Evolutionary conservation across 2,797 vertebrate species (phyloP), one percentile per base, ranked within the genome.

Genomic region (Margarornis squamiger): DNA sequence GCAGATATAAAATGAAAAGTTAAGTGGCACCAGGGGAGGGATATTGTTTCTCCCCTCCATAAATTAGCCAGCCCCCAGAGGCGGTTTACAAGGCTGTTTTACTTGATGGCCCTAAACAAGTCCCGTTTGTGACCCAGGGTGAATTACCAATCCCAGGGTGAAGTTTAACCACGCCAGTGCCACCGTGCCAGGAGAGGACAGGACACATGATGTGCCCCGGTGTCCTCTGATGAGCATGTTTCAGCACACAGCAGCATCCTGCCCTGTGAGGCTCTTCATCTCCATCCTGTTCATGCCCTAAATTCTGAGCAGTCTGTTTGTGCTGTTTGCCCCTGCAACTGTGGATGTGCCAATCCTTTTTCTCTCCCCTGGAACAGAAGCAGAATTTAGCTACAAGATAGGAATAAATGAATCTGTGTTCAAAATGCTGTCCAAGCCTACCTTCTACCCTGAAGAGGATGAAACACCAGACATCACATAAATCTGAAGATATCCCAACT

Each of bases 11-110:
- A 95, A 87, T 19, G 79, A 79, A 66, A 71, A 88, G 71, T 86
- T 79, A 91, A 95, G 76, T 41, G 91, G 89, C 83, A 74, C 87
- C 87, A 36, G 24, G 91, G 93, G 94, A 95, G 52, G 55, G 85
- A 90, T 71, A 79, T 52, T 77, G 74, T 75, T 84, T 24, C 84
- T 74, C 73, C 66, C 76, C 77, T 80, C 92, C 70, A 67, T 96
- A 91, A 96, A 97, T 96, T 88, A 96, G 71, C 76, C 51, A 0
- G 10, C 22, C 86, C 93, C 67, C 10, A 3, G 87, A 19, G 91
- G 81, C 12, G 0, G 43, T 92, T 93, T 86, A 90, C 48, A 58
- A 93, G 80, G 59, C 55, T 20, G 68, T 67, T 95, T 86, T 75
- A 24, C 81, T 68, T 20, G 48, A 11, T 18, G 65, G 88, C 76